Evolutionary conservation across 2,888 invertebrate species (phyloP).

Genomic region (Phanerotoma sp.): DNA sequence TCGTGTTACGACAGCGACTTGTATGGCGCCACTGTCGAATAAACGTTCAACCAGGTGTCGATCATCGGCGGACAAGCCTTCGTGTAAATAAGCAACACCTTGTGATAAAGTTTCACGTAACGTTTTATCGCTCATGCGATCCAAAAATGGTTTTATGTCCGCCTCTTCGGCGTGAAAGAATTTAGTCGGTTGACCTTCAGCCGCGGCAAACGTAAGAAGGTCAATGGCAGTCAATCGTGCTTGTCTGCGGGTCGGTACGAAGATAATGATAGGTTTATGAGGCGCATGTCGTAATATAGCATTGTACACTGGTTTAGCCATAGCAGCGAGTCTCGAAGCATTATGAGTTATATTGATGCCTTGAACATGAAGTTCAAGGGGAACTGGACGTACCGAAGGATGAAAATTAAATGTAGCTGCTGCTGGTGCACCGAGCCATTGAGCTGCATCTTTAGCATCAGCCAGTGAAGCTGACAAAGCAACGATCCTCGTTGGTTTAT

Average conservation of each 20-base stretch:
- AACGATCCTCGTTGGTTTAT: conserved; percentile 85
- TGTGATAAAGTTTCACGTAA: conserved; percentile 89
- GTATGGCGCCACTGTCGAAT: conserved; percentile 89
- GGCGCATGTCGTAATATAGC: conserved; percentile 83
- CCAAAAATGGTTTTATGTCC: conserved; percentile 86
- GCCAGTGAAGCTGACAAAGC: conserved; percentile 91
- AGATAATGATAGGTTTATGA: conserved; percentile 82
- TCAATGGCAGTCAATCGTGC: conserved; percentile 95
- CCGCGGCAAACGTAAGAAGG: conserved; percentile 88
- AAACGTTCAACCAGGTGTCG: conserved; percentile 89
- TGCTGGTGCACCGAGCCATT: conserved; percentile 94
- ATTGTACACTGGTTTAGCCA: conserved; percentile 98
- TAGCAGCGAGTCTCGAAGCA: conserved; percentile 91
- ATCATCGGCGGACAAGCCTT: conserved; percentile 85
- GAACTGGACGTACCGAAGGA: conserved; percentile 94
- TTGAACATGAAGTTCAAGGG: conserved; percentile 91
- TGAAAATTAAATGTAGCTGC: conserved; percentile 98
- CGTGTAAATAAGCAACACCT: conserved; percentile 97
- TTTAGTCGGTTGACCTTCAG: conserved; percentile 80
- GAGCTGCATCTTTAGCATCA: conserved; percentile 92
- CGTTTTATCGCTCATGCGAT: conserved; percentile 85
- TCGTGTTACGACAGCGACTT: conserved; percentile 88
- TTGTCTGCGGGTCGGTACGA: conserved; percentile 89
- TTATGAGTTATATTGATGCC: conserved; percentile 98
- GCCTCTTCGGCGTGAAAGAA: conserved; percentile 89